Conservation (phyloP, 2,888 invertebrate genomes). For the Odontothrips loti region DNA sequence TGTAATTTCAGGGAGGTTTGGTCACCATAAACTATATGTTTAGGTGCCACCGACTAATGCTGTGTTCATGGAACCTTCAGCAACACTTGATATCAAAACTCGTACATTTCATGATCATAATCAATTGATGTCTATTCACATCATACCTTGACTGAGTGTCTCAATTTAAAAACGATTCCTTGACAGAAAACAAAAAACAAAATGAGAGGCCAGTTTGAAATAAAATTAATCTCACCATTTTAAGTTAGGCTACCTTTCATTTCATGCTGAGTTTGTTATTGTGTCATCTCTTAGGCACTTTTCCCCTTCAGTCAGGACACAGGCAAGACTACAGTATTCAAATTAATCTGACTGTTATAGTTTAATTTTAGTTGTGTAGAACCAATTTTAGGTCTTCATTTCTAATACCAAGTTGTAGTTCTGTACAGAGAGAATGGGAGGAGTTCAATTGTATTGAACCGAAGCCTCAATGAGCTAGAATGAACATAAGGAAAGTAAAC, state of each 20-base stretch:
- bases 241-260: background rate
- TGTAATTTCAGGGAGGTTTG: background rate
- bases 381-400: background rate
- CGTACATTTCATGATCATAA: background rate
- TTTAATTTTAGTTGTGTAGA: background rate
- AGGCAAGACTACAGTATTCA: background rate
- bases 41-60: background rate
- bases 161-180: too few relatives aligned
- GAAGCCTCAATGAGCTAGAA: too few relatives aligned
- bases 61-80: background rate
- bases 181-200: background rate
- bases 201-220: background rate
- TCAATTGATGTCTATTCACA: background rate
- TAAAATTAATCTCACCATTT: background rate
- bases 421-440: background rate
- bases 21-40: background rate
- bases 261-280: background rate
- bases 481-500: too few relatives aligned
- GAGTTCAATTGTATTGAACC: background rate
- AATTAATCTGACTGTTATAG: background rate
- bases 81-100: constrained; percentile 1
- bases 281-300: background rate
- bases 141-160: background rate
- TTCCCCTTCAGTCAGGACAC: background rate
- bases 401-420: background rate